Evolutionary conservation across 2,113 vertebrate species (phyloP), one percentile per base, ranked within the genome.

Genomic region (Clinocottus analis): DNA sequence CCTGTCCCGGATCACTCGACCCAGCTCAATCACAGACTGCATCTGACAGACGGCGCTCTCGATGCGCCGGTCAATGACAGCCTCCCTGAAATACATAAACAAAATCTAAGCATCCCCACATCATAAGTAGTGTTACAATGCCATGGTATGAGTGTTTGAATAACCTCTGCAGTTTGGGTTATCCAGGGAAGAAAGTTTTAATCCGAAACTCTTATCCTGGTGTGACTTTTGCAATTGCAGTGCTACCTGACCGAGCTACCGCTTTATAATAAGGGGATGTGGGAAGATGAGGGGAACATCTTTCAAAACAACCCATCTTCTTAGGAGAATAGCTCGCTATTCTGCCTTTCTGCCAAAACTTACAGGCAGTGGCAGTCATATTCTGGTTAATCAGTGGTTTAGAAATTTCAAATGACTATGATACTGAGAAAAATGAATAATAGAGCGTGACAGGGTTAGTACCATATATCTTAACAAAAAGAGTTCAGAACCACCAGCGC

Each of bases 11-110:
- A 99, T 99, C 88, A 99, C 97, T 87, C 98, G 93, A 35, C 98
- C 98, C 73, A 99, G 95, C 91, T 99, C 98, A 85, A 99, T 97
- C 93, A 99, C 96, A 12, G 98, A 99, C 90, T 99, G 98, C 97
- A 99, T 98, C 82, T 95, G 96, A 70, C 95, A 97, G 51, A 99
- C 95, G 0, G 97, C 96, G 4, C 85, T 96, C 94, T 99, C 98
- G 8, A 96, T 99, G 70, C 95, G 97, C 93, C 96, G 96, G 94
- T 99, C 95, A 83, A 99, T 98, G 93, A 99, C 73, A 66, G 93
- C 90, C 84, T 98, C 96, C 85, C 98, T 99, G 69, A 23, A 70
- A 81, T 67, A 80, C 14, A 71, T 14, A 55, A 31, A 47, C 19
- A 73, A 13, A 60, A 27, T 33, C 2, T 62, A 27, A 45, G 17